phyloP scores from a whole-genome alignment of 1,140 invertebrate genomes.

The Pogonomyrmex californicus region DNA sequence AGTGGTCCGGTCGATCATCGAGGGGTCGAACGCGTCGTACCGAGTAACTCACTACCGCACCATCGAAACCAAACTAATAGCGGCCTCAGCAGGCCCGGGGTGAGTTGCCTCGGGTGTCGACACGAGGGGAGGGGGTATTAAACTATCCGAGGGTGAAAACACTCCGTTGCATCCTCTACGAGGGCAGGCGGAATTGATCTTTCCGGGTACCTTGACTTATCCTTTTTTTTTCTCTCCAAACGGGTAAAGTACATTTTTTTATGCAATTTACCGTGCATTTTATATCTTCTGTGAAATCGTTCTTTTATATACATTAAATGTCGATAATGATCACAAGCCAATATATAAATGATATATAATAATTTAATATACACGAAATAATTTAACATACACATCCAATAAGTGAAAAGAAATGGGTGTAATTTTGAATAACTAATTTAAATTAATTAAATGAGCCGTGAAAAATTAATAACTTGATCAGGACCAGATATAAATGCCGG shows the following conservation, averaged over 20 bases:
- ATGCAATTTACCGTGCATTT: background rate
- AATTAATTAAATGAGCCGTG: slow-evolving; percentile 40
- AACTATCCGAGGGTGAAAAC: slow-evolving; percentile 71
- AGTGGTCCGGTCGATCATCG: slow-evolving; percentile 65
- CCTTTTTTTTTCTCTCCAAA: background rate
- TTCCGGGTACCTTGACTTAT: background rate
- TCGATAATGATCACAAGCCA: background rate
- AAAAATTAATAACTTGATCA: slow-evolving; percentile 48
- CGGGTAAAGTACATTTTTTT: background rate
- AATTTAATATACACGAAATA: background rate
- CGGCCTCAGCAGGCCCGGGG: slow-evolving; percentile 58
- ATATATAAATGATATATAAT: slow-evolving; percentile 14
- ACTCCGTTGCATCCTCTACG: slow-evolving; percentile 39
- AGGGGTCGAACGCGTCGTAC: slow-evolving; percentile 80
- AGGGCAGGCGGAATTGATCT: slow-evolving; percentile 31
- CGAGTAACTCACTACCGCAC: slow-evolving; percentile 83
- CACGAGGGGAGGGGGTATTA: slow-evolving; percentile 61
- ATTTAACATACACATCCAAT: background rate
- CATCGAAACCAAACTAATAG: slow-evolving; percentile 84
- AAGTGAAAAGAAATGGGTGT: slow-evolving; percentile 18
- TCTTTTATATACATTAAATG: background rate
- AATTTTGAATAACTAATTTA: slow-evolving; percentile 49
- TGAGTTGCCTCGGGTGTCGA: slow-evolving; percentile 70
- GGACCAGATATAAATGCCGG: slow-evolving; percentile 24
- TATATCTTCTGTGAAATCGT: background rate